These are phyloP conservation scores for Aptenodytes forsteri DNA, from an alignment of 2,113 vertebrate genomes.

Conservation along the genomic window DNA sequence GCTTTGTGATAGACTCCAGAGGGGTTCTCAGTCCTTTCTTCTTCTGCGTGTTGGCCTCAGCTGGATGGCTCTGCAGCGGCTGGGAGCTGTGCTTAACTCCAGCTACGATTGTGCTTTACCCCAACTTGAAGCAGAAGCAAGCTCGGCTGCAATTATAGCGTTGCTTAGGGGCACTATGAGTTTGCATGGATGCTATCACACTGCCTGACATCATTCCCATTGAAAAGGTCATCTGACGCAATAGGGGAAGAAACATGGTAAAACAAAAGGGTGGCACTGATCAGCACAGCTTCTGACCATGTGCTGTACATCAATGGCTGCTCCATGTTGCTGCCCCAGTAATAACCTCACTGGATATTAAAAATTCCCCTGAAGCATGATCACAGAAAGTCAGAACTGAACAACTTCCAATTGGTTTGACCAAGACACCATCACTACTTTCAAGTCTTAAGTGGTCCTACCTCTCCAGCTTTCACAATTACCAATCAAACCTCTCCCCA, in stretches of 20 bases:
- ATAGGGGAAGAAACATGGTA: background rate
- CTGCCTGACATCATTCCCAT: rapidly evolving
- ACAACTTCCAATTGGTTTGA: background rate
- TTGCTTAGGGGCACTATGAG: background rate
- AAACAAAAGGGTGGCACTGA: background rate
- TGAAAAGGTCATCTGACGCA: background rate
- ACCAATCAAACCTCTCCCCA: background rate
- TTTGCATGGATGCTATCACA: background rate
- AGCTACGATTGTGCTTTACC: rapidly evolving
- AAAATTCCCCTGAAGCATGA: background rate
- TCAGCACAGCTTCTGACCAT: background rate
- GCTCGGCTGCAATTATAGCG: rapidly evolving
- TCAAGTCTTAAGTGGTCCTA: background rate
- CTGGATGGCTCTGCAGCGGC: background rate
- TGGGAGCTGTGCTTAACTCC: background rate
- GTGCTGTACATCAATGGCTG: background rate
- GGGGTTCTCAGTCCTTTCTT: background rate
- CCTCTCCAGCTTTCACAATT: background rate
- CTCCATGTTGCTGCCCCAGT: background rate
- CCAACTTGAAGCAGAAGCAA: background rate
- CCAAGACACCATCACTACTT: background rate
- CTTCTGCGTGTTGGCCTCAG: background rate
- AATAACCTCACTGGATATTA: background rate
- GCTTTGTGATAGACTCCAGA: background rate
- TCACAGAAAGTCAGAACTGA: background rate